These are phyloP conservation scores for Orestias chungarensis DNA, from an alignment of 2,797 vertebrate species.

Conservation along the genomic window DNA sequence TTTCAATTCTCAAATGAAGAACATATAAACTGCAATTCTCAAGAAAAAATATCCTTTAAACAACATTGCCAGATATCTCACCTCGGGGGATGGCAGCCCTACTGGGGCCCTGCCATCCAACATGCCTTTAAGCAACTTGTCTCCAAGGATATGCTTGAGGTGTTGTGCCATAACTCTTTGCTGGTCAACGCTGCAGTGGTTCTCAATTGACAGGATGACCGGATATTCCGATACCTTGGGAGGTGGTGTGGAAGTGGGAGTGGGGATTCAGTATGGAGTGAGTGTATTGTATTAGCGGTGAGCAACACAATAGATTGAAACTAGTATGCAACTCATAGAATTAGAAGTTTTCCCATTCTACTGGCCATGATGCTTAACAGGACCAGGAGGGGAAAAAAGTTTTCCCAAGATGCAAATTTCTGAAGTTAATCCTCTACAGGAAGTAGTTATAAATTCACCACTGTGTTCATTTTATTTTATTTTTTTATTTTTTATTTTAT, in stretches of 20 bases:
- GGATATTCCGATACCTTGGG: constrained; percentile 88
- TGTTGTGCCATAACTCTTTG: constrained; percentile 87
- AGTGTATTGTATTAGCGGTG: constrained; percentile 52
- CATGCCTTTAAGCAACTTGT: constrained; percentile 84
- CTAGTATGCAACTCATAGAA: constrained; percentile 48
- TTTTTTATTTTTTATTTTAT: no score
- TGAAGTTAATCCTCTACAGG: neutral
- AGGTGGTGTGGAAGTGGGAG: no score
- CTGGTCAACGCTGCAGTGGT: constrained; percentile 92
- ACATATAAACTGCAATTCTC: neutral
- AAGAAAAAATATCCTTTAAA: neutral
- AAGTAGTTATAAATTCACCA: neutral
- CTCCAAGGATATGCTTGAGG: constrained; percentile 87
- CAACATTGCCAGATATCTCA: constrained; percentile 56
- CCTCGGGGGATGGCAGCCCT: constrained; percentile 89
- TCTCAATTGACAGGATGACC: constrained; percentile 92
- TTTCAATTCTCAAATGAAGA: neutral
- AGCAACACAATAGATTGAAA: constrained; percentile 59
- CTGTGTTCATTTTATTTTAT: no score
- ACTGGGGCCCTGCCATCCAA: constrained; percentile 75
- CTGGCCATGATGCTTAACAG: neutral
- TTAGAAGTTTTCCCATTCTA: constrained; percentile 34
- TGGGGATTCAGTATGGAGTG: neutral
- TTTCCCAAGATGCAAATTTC: no score
- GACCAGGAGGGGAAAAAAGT: no score